Percentiles rank a stretch among this genome's conserved stretches.
phyloP scores from a whole-genome alignment of 1,140 invertebrate species.

The Drosophila sproati region DNA sequence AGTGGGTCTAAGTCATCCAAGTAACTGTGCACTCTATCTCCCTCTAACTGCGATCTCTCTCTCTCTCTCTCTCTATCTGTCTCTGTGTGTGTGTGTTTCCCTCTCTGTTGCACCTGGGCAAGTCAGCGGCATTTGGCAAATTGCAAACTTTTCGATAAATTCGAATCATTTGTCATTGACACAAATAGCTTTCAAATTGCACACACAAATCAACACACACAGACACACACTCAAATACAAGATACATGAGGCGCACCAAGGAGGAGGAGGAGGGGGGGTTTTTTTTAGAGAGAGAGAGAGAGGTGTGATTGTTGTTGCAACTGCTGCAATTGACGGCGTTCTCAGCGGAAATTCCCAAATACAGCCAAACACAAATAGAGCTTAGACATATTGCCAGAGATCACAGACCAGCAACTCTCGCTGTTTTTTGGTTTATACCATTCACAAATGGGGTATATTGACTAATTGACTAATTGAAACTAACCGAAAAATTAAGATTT shows the following conservation, averaged over 20 bases:
- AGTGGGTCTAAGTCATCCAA: constrained; percentile 38
- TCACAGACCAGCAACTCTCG: constrained; percentile 30
- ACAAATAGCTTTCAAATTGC: constrained; percentile 83
- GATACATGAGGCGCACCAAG: too few relatives aligned
- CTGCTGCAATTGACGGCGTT: constrained; percentile 57
- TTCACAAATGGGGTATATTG: not conserved
- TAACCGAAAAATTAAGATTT: too few relatives aligned
- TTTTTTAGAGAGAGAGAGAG: not conserved
- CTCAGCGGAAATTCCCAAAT: constrained; percentile 72
- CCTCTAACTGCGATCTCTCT: constrained; percentile 16
- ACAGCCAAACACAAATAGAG: constrained; percentile 30
- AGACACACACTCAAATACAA: constrained; percentile 12
- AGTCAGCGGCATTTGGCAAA: constrained; percentile 69
- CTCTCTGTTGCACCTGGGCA: constrained; percentile 45
- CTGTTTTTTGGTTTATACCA: not conserved
- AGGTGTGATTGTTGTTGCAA: constrained; percentile 27
- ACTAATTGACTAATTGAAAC: not conserved
- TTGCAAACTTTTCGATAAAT: constrained; percentile 80
- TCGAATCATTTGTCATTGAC: constrained; percentile 83
- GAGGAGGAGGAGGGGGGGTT: not conserved
- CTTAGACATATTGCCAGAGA: constrained; percentile 32
- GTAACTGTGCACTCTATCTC: constrained; percentile 6
- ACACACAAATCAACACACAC: constrained; percentile 56
- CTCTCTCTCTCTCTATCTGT: constrained; percentile 11
- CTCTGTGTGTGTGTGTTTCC: not conserved